A percentile compares a stretch with the other conserved stretches of the same genome.
These are phyloP conservation scores for Microcebus tavaratra DNA, from an alignment of 2,113 vertebrate species.

Conservation along the genomic window DNA sequence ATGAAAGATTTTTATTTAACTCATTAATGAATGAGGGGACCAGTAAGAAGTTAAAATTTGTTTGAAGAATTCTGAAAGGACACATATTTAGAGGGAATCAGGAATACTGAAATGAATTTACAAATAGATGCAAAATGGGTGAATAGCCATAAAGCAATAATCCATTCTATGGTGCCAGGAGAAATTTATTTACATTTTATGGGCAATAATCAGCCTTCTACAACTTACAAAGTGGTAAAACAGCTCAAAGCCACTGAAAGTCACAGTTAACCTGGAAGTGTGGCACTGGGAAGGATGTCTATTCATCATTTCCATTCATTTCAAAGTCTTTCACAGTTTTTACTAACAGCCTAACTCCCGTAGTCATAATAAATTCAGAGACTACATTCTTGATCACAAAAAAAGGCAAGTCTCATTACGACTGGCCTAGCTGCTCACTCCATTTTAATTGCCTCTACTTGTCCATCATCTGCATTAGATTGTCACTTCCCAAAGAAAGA, in stretches of 20 bases:
- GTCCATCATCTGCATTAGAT: constrained; percentile 22
- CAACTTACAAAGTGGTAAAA: constrained; percentile 7
- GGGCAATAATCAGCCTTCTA: neutral
- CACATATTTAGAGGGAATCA: neutral
- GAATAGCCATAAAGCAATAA: neutral
- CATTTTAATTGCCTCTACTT: constrained; percentile 24
- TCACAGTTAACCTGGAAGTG: neutral
- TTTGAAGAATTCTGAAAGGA: constrained; percentile 10
- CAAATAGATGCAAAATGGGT: neutral
- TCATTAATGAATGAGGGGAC: neutral
- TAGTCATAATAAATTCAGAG: constrained; percentile 40
- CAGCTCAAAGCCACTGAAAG: neutral
- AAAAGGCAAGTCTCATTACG: constrained; percentile 17
- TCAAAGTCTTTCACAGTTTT: constrained; percentile 26
- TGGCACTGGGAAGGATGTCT: neutral
- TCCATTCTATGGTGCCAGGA: neutral
- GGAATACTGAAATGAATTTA: neutral
- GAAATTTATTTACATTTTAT: constrained; percentile 28
- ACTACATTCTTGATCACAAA: constrained; percentile 32
- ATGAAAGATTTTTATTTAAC: neutral
- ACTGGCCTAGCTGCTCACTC: neutral
- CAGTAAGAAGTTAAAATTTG: neutral
- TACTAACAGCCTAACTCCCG: neutral
- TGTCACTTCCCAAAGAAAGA: constrained; percentile 37
- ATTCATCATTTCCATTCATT: constrained; percentile 36